Evolutionary conservation across 2,113 vertebrate genomes (phyloP).

Genomic region (Papio anubis): DNA sequence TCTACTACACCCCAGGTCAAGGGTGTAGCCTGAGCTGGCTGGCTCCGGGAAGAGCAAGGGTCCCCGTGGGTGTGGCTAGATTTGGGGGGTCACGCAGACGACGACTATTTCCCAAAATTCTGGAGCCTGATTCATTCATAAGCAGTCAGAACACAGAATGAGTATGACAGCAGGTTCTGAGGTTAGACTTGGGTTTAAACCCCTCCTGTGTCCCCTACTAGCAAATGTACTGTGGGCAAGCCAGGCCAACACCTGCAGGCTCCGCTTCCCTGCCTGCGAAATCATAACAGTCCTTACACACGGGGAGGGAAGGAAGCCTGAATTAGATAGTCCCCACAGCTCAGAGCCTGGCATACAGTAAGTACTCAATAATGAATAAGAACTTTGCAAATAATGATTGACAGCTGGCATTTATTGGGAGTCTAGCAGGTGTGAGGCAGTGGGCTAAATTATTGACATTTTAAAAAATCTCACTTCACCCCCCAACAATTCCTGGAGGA

Average conservation of each 20-base stretch:
- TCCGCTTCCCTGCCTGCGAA: neutral
- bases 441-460: neutral
- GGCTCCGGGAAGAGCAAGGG: neutral
- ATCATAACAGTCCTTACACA: neutral
- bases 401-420: neutral
- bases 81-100: neutral
- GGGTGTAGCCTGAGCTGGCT: neutral
- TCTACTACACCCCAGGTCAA: neutral
- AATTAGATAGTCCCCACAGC: fast-evolving
- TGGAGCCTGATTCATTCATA: neutral
- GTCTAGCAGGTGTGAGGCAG: neutral
- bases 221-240: neutral
- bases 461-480: neutral
- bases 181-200: neutral
- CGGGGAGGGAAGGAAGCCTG: neutral
- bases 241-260: neutral
- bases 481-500: neutral
- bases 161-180: neutral
- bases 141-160: neutral
- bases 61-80: no score
- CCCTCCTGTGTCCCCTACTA: neutral
- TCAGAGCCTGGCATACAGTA: neutral
- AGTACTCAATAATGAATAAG: neutral
- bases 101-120: neutral
- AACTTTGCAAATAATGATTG: neutral